Base-by-base conservation (phyloP, 2,797 vertebrate species). In the Gadopsis bispinosus region DNA sequence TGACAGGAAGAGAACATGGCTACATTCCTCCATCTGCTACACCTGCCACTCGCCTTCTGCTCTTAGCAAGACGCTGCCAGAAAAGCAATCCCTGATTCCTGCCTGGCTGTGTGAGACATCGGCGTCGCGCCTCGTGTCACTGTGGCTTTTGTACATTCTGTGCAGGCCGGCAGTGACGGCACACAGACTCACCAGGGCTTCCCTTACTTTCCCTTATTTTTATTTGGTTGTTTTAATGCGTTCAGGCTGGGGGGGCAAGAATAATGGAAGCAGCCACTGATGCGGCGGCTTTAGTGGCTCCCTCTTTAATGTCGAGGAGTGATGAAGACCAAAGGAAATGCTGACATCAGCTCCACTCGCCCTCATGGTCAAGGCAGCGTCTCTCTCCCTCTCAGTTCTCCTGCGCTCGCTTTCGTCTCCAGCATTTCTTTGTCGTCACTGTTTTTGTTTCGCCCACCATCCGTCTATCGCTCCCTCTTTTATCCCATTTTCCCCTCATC, bases 31-130 rank as follows among this genome's bases (percentile, higher is more conserved):
- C 85, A 83, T 89, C 90, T 88, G 89, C 79, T 81, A 1, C 87
- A 77, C 89, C 88, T 89, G 88, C 83, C 76, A 31, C 65, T 80
- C 14, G 72, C 87, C 89, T 83, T 83, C 91, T 90, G 90, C 74
- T 88, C 84, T 71, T 1, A n/a, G 54, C 26, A 33, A 55, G 10
- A 31, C 22, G 1, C 10, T 78, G 90, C 87, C 89, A 89, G 77
- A 39, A 39, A 10, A 59, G 77, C 37, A 51, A 69, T 11, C 60
- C 17, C 19, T 20, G 0, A 43, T 41, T 62, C 80, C 66, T 63
- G 69, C 60, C 69, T 22, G 53, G 73, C 75, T 39, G 37, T 72
- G 69, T 84, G 85, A 87, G 65, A 88, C 85, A 85, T 33, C 55
- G 4, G n/a, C 54, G 3, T n/a, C 2, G 61, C 7, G 22, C 60